Base-by-base conservation (phyloP, 2,888 invertebrate species). In the Camptogramma bilineatum region DNA sequence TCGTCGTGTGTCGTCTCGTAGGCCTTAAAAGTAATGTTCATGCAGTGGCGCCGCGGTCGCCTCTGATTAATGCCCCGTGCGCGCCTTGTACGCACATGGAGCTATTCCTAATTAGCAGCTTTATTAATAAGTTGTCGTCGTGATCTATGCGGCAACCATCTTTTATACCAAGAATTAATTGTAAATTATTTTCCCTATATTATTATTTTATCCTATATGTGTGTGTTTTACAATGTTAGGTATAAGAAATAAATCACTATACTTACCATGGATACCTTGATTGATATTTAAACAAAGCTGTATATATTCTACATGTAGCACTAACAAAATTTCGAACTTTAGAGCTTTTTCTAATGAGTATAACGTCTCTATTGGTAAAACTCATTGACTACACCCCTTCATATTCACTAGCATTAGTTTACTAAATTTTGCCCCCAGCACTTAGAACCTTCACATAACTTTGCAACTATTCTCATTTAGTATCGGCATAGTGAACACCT, bases 61-160 rank as follows among this genome's bases (percentile, higher is more conserved):
- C 16, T 42, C 16, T 42, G 42, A 42, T 42, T 42, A 42, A 42
- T 42, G 42, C 42, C 16, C 16, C 42, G 1, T 42, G 42, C 16
- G 42, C 42, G 16, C 42, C n/a, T 42, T 42, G 13, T 39, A 42
- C 42, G 42, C 42, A 42, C 42, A 88, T 88, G 83, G 81, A 82
- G 81, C 80, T 77, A 75, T 72, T 64, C 70, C 71, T 62, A 63
- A 24, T 42, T 42, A 42, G 42, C 7, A 16, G 16, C n/a, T 16
- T 42, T 42, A 42, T 42, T 42, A 42, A 42, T 42, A 16, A 42
- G n/a, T n/a, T 4, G 42, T n/a, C n/a, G 13, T 31, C n/a, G 13
- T 31, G 31, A 31, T 31, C 10, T 9, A 28, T 28, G 28, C 28
- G 28, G 28, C 28, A 28, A 28, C 28, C 28, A 28, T 28, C 8